Evolutionary conservation across 2,113 vertebrate species (phyloP).

Genomic region (Lonchura striata): DNA sequence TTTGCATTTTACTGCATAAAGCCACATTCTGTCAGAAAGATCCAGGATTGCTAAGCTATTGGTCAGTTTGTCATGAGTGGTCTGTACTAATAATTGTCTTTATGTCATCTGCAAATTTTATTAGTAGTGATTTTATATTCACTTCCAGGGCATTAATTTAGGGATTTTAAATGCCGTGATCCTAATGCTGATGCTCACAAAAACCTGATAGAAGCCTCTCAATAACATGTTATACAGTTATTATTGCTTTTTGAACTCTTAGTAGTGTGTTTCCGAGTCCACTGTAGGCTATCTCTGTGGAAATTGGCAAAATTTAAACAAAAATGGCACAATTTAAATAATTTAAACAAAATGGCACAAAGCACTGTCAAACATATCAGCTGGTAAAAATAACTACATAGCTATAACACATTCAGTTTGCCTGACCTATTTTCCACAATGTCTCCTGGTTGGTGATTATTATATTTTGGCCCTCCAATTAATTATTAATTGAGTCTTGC

Average conservation of each 20-base stretch:
- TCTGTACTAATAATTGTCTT: background rate
- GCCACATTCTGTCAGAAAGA: background rate
- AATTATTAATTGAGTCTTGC: background rate
- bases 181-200: background rate
- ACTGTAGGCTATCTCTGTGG: background rate
- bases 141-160: background rate
- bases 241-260: background rate
- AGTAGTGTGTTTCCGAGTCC: background rate
- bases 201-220: accelerated
- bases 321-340: no score
- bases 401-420: background rate
- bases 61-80: background rate
- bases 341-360: background rate
- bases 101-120: background rate
- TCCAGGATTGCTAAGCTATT: background rate
- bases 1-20: constrained; percentile 9
- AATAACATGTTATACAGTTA: background rate
- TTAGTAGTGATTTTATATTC: background rate
- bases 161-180: background rate
- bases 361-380: background rate
- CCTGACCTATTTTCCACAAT: background rate
- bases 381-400: background rate
- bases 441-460: background rate
- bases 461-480: background rate
- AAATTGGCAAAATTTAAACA: no score